Base-by-base conservation (phyloP, 2,113 vertebrate genomes). In the Poeciliopsis turrubarensis region DNA sequence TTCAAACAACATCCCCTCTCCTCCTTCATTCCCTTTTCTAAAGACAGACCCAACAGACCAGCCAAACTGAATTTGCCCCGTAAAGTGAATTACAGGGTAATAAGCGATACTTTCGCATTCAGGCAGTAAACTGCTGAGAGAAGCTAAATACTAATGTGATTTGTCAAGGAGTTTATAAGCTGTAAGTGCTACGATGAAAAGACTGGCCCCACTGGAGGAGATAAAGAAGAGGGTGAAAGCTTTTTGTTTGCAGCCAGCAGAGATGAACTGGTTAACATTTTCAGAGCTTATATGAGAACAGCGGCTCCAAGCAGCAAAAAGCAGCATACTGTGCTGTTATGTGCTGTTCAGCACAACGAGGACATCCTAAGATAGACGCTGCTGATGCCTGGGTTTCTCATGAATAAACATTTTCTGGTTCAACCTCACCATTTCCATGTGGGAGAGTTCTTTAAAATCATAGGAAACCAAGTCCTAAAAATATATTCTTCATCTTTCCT, bases 171-270 rank as follows among this genome's bases (percentile, higher is more conserved):
- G 91, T 94, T 93, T 94, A 92, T 92, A 92, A 90, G 85, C 90
- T 83, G 80, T 94, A 93, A 95, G 93, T 94, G 94, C 93, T 92
- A 88, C 83, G 92, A 95, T 94, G 93, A 94, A 95, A 90, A 91
- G 94, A 89, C 86, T 61, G 79, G 85, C 81, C 87, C 84, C 89
- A 68, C 77, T 79, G 79, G 78, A 90, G 68, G 84, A 92, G 88
- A 92, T 92, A 93, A 94, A 94, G 88, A 92, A 41, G 25, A 67
- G 67, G 25, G 51, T 81, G 75, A 88, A 87, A 80, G 81, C 68
- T 81, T 88, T 37, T 85, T 88, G 86, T 90, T 92, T 84, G 89
- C 84, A 87, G 44, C 41, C 72, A 37, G 67, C 22, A 9, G 70
- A 79, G 79, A 86, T 83, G 84, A 89, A 85, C 81, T 67, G 82